A percentile compares a stretch with the other conserved stretches of the same genome.
Conservation (phyloP, 2,113 vertebrate species). For the Mobula birostris region DNA sequence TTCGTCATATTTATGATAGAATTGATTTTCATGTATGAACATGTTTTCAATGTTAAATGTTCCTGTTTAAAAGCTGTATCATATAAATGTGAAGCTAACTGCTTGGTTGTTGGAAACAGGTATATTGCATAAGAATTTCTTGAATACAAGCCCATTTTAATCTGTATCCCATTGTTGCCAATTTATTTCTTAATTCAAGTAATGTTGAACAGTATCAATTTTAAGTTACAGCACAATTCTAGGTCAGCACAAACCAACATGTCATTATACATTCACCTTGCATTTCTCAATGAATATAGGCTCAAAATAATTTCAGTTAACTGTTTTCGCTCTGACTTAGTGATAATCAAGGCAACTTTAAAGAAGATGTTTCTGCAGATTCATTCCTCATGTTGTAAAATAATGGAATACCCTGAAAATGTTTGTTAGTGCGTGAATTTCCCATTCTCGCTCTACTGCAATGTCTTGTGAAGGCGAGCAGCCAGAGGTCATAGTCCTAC, state of each 20-base stretch:
- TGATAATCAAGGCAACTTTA: not conserved
- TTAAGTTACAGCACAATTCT: not conserved
- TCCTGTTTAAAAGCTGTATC: not conserved
- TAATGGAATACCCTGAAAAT: not conserved
- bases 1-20: not conserved
- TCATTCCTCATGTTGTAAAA: not conserved
- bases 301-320: not conserved
- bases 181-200: not conserved
- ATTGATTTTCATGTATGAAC: not conserved
- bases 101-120: not conserved
- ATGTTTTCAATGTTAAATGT: not conserved
- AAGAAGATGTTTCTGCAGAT: not conserved
- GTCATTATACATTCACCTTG: not conserved
- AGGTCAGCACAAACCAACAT: not conserved
- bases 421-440: not conserved
- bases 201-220: not conserved
- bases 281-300: not conserved
- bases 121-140: slow-evolving; percentile 12
- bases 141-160: slow-evolving; percentile 15
- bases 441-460: not conserved
- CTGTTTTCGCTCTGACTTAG: not conserved
- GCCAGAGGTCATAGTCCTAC: no score
- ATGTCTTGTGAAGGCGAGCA: no score
- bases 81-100: not conserved
- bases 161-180: not conserved